Evolutionary conservation across 2,113 vertebrate species (phyloP), one percentile per base, ranked within the genome.

Genomic region (Pandion haliaetus): DNA sequence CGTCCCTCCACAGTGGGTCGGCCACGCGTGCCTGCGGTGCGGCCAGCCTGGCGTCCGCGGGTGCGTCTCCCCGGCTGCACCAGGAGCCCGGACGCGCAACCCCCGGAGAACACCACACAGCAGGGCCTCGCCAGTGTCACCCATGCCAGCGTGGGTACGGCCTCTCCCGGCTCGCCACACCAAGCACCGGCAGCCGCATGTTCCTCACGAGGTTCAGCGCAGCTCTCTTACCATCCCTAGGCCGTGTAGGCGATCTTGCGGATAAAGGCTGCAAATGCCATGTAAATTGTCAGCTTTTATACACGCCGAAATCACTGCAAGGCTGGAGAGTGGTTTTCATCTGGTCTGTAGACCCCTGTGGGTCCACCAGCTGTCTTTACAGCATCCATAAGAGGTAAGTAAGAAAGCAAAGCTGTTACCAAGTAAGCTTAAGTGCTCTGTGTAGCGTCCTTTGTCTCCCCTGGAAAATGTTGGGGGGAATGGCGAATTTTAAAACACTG

Each of bases 111-210:
- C 58, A 23, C 1, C 7, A 0, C 69, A 2, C 45, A 14, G 9
- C 62, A 2, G 44, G 44, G 63, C 26, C 52, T 25, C 15, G 2
- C 57, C 63, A 4, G 7, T 0, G 40, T 5, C 44, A n/a, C n/a
- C 45, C 54, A 0, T 4, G 15, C 29, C 18, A 2, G 29, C 3
- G 2, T 5, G 47, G 10, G 0, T 5, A 5, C 5, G 4, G 70
- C 34, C 6, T 28, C 21, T 34, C 44, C 38, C 1, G 0, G 24
- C 28, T 49, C 8, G 0, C n/a, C 58, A 9, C 23, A 16, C 15
- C 18, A 3, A 62, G 50, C 13, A 2, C 44, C 8, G 0, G 16
- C 58, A 44, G 19, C 54, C 59, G 38, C 2, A 0, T 45, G 65
- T 6, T 2, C 12, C n/a, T 59, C 31, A 4, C 0, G 3, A 8